These are phyloP conservation scores for Eutolmus rufibarbis DNA, from an alignment of 2,888 invertebrate species.

Conservation along the genomic window DNA sequence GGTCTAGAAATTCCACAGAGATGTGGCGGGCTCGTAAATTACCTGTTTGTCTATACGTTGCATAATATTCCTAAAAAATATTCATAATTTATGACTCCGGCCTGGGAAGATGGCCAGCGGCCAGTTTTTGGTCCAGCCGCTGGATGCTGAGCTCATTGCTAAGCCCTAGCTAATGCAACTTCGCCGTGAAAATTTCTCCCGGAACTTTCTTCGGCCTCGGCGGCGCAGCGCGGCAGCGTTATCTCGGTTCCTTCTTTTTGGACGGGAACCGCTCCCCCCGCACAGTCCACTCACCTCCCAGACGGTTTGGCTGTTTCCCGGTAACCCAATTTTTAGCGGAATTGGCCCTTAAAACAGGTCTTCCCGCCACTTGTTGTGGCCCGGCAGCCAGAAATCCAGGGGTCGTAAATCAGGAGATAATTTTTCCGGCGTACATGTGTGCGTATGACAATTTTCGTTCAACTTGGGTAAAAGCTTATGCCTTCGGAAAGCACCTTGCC, in stretches of 20 bases:
- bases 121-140: background rate
- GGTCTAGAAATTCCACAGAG: background rate
- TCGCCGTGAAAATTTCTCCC: constrained; percentile 6
- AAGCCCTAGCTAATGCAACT: constrained; percentile 10
- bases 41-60: constrained; percentile 23
- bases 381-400: background rate
- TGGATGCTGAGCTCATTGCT: background rate
- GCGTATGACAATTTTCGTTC: constrained; percentile 23
- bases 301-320: constrained; percentile 3
- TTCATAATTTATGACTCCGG: constrained; percentile 28
- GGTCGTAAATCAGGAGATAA: constrained; percentile 33
- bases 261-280: background rate
- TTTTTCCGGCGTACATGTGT: constrained; percentile 31
- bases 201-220: constrained; percentile 11
- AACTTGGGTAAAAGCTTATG: background rate
- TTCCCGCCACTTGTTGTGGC: constrained; percentile 40
- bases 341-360: constrained; percentile 31
- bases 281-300: background rate
- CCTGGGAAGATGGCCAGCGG: background rate
- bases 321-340: constrained; percentile 37
- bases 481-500: background rate
- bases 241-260: background rate
- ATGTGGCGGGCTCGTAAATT: background rate
- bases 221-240: background rate
- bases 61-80: constrained; percentile 38